A percentile compares a stretch with the other conserved stretches of the same genome.
Conservation (phyloP, 2,113 vertebrate species). For the Ceratotherium simum region DNA sequence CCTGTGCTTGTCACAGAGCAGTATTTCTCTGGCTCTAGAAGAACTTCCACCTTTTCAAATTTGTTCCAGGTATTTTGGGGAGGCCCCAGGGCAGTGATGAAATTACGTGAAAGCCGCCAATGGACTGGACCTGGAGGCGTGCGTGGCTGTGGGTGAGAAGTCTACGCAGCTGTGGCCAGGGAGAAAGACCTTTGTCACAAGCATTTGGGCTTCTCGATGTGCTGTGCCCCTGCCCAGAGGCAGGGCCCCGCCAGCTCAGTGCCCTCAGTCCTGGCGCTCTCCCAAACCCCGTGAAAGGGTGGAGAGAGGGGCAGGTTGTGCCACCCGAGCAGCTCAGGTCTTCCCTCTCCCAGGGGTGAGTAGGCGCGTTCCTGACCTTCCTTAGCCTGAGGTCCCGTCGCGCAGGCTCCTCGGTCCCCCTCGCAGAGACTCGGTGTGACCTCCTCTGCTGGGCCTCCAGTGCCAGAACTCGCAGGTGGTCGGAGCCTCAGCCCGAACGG, state of each 20-base stretch:
- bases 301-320: neutral
- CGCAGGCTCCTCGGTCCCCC: neutral
- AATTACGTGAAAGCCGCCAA: neutral
- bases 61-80: slow-evolving; percentile 16
- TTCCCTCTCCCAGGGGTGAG: neutral
- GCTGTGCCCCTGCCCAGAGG: neutral
- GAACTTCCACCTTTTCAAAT: neutral
- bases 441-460: neutral
- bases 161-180: neutral
- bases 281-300: neutral
- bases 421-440: neutral
- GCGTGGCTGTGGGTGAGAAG: neutral
- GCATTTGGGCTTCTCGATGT: neutral
- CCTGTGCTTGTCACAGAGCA: neutral
- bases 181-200: neutral
- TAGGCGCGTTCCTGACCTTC: neutral
- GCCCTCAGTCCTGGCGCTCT: neutral
- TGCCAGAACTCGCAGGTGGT: neutral
- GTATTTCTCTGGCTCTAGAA: neutral
- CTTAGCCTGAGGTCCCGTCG: neutral
- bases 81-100: neutral
- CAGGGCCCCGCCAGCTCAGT: neutral
- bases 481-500: neutral
- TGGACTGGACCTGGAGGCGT: neutral
- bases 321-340: neutral